Conservation (phyloP, 2,797 vertebrate genomes). For the Artibeus lituratus region DNA sequence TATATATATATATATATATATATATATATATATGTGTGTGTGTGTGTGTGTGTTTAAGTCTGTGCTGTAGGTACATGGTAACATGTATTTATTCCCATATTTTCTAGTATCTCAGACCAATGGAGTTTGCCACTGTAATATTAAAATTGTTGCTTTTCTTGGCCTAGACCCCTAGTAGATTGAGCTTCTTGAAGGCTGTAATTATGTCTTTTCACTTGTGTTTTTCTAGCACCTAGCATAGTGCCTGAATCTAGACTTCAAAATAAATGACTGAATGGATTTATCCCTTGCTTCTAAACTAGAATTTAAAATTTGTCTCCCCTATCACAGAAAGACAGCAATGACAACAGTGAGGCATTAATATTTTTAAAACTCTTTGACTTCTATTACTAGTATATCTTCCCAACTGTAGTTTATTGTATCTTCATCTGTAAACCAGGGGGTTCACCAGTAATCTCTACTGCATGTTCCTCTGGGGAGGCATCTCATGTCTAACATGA, state of each 20-base stretch:
- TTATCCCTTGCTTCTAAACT: not conserved
- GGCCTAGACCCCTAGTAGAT: not conserved
- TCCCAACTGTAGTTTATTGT: not conserved
- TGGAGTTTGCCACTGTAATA: not conserved
- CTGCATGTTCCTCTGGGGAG: not conserved
- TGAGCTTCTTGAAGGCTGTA: not conserved
- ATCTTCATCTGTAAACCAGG: not conserved
- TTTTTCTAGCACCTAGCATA: not conserved
- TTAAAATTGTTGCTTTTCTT: not conserved
- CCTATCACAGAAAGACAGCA: not conserved
- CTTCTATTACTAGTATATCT: not conserved
- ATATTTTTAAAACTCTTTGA: slow-evolving; percentile 1
- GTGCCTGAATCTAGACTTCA: not conserved
- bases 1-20: not conserved
- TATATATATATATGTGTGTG: not conserved
- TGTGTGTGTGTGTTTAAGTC: slow-evolving; percentile 18
- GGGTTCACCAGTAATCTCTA: not conserved
- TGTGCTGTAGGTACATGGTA: not conserved
- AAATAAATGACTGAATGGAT: not conserved
- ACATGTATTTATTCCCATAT: not conserved
- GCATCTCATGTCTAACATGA: not conserved
- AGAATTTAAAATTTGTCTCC: slow-evolving; percentile 21
- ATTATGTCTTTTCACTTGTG: not conserved
- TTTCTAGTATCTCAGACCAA: not conserved
- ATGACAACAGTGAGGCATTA: not conserved